Conservation (phyloP, 2,113 vertebrate species). For the Neotoma lepida region DNA sequence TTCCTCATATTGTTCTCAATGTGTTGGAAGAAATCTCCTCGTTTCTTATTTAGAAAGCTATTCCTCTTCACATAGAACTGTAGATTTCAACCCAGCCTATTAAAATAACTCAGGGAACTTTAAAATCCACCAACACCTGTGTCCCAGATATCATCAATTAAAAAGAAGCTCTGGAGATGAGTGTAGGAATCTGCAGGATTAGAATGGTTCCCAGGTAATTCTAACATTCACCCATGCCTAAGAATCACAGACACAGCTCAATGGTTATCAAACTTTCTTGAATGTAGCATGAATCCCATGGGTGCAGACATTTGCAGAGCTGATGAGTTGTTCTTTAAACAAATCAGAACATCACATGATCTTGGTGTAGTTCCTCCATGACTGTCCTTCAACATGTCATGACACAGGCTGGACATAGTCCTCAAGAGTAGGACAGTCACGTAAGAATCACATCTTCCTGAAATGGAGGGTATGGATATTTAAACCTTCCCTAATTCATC, state of each 20-base stretch:
- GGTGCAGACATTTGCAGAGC: neutral
- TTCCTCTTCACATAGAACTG: neutral
- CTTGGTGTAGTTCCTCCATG: neutral
- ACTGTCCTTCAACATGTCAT: neutral
- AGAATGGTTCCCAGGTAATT: constrained; percentile 18
- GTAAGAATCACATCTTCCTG: neutral
- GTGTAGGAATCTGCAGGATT: neutral
- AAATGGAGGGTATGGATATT: neutral
- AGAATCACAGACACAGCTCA: neutral
- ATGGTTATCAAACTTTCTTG: neutral
- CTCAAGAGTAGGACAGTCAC: neutral
- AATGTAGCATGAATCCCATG: neutral
- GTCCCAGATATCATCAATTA: constrained; percentile 17
- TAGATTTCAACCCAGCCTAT: neutral
- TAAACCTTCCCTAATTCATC: neutral
- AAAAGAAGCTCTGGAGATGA: neutral
- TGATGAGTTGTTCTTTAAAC: neutral
- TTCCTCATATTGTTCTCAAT: neutral
- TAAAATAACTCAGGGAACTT: constrained; percentile 27
- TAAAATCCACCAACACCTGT: neutral
- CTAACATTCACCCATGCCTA: neutral
- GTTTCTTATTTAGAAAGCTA: neutral
- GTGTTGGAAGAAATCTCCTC: neutral
- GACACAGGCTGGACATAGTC: neutral
- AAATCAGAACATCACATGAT: neutral